Evolutionary conservation across 2,888 invertebrate species (phyloP).

Genomic region (Fabriciana adippe): DNA sequence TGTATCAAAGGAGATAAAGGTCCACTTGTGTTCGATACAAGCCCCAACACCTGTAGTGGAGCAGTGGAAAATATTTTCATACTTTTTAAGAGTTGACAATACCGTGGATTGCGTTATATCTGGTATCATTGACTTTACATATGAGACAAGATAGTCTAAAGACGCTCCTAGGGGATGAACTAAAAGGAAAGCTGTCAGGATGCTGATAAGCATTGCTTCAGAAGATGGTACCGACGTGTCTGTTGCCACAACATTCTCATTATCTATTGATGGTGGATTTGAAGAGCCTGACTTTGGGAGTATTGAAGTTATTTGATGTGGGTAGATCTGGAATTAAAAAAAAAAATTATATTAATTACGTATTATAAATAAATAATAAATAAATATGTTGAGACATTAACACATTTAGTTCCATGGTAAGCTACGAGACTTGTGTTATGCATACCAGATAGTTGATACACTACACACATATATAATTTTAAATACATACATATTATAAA

Average conservation of each 20-base stretch:
- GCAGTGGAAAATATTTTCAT: conserved; percentile 54
- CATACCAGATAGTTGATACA: too few species aligned
- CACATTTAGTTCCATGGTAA: too few species aligned
- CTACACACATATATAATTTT: too few species aligned
- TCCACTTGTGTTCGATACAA: conserved; percentile 60
- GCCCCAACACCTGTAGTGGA: conserved; percentile 57
- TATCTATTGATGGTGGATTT: conserved; percentile 43
- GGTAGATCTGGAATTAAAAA: too few species aligned
- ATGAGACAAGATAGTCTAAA: conserved; percentile 62
- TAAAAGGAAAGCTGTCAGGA: conserved; percentile 68
- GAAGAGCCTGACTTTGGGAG: conserved; percentile 43
- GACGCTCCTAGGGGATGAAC: conserved; percentile 67
- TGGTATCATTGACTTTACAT: conserved; percentile 60
- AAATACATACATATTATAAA: too few species aligned
- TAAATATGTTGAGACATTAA: too few species aligned
- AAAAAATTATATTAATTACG: too few species aligned
- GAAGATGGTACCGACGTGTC: conserved; percentile 48
- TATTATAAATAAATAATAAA: too few species aligned
- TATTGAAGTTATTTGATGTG: too few species aligned
- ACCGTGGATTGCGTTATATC: conserved; percentile 53
- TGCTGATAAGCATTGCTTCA: conserved; percentile 67
- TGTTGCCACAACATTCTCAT: conserved; percentile 35
- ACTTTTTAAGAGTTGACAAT: conserved; percentile 54
- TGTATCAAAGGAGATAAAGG: conserved; percentile 56
- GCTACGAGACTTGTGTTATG: too few species aligned